A percentile compares a stretch with the other conserved stretches of the same genome.
Conservation (phyloP, 2,888 invertebrate genomes). For the Fragum sueziense region DNA sequence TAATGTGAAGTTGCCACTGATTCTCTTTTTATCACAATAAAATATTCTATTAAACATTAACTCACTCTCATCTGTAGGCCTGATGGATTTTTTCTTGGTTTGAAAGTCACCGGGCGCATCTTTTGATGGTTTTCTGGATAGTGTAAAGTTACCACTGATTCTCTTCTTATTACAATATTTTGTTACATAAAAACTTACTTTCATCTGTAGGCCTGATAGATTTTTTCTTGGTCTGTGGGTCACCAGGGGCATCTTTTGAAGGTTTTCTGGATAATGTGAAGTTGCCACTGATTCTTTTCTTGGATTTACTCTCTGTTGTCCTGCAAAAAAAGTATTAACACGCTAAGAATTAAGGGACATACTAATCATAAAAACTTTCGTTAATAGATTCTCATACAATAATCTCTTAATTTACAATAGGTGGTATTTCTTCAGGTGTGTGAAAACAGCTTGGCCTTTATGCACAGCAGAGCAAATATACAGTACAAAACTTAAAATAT, state of each 20-base stretch:
- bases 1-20: constrained; percentile 38
- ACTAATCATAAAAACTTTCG: neutral
- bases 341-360: neutral
- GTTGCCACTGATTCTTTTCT: constrained; percentile 37
- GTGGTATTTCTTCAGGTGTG: too few relatives aligned
- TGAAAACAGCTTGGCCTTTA: too few relatives aligned
- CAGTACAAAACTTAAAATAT: too few relatives aligned
- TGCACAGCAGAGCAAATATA: too few relatives aligned
- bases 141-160: constrained; percentile 36
- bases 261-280: constrained; percentile 63
- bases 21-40: constrained; percentile 43
- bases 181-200: too few relatives aligned
- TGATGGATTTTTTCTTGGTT: constrained; percentile 72
- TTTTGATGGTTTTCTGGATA: constrained; percentile 67
- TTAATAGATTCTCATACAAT: too few relatives aligned
- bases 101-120: constrained; percentile 54
- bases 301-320: constrained; percentile 32
- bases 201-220: constrained; percentile 79
- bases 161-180: too few relatives aligned
- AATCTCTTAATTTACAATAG: too few relatives aligned
- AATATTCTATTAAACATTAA: too few relatives aligned
- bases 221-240: constrained; percentile 59
- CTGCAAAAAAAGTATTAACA: constrained; percentile 9
- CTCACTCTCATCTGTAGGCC: constrained; percentile 80
- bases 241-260: constrained; percentile 60